Evolutionary conservation across 2,888 invertebrate genomes (phyloP).

Genomic region (Carterocephalus palaemon): DNA sequence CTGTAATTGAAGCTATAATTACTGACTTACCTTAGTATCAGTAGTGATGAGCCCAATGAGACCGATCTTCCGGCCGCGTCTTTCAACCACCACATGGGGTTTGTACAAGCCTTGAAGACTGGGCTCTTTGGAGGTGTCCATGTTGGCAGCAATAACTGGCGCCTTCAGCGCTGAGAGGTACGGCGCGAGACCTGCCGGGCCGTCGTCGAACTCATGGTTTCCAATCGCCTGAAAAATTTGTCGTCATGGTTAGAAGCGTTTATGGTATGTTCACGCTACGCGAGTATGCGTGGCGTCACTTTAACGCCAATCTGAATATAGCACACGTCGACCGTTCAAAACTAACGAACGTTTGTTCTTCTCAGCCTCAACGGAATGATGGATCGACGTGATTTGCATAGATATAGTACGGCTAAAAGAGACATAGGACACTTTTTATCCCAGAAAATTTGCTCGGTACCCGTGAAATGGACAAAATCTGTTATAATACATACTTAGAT

Average conservation of each 20-base stretch:
- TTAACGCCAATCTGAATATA: neutral
- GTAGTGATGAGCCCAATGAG: constrained; percentile 87
- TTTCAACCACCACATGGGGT: constrained; percentile 81
- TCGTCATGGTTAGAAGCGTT: neutral
- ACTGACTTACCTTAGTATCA: constrained; percentile 81
- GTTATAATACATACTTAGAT: too few species aligned
- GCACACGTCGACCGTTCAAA: too few species aligned
- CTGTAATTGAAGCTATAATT: too few species aligned
- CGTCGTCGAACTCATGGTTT: constrained; percentile 92
- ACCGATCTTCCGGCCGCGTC: constrained; percentile 84
- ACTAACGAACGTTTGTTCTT: too few species aligned
- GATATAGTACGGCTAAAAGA: too few species aligned
- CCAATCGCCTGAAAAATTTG: constrained; percentile 82
- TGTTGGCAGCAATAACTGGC: constrained; percentile 86
- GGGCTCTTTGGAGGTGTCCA: constrained; percentile 84
- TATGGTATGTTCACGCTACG: neutral
- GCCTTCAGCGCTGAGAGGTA: constrained; percentile 82
- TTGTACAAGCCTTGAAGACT: constrained; percentile 79
- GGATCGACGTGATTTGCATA: too few species aligned
- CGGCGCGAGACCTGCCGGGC: constrained; percentile 83
- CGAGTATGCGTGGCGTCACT: neutral
- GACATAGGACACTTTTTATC: too few species aligned
- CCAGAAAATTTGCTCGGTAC: too few species aligned
- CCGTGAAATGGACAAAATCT: too few species aligned
- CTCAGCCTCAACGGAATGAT: too few species aligned